A percentile compares a stretch with the other conserved stretches of the same genome.
phyloP scores from a whole-genome alignment of 2,888 invertebrate genomes.

The Mycalesis mineus region DNA sequence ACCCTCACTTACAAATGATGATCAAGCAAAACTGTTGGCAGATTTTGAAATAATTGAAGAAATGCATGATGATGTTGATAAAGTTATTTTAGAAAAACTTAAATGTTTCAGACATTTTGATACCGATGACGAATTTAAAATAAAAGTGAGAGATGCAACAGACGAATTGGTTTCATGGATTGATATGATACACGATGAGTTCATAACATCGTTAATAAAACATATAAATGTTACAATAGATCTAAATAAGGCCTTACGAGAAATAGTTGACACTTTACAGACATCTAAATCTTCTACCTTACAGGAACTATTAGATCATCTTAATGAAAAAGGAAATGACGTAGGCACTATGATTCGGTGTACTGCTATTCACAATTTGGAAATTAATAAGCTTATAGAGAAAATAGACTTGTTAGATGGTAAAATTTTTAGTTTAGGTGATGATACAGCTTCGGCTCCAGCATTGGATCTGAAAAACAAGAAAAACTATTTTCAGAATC shows the following conservation, averaged over 20 bases:
- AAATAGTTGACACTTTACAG: conserved; percentile 54
- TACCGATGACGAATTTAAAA: conserved; percentile 45
- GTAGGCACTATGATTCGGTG: conserved; percentile 52
- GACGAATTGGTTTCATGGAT: conserved; percentile 60
- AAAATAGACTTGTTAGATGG: conserved; percentile 56
- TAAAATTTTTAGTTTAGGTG: conserved; percentile 51
- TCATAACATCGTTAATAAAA: conserved; percentile 49
- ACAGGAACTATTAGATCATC: conserved; percentile 44
- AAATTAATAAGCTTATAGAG: conserved; percentile 56
- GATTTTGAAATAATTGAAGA: conserved; percentile 67
- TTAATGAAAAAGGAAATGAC: conserved; percentile 50
- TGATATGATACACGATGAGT: conserved; percentile 58
- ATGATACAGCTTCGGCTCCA: conserved; percentile 52
- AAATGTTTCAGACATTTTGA: conserved; percentile 48
- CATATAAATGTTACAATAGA: conserved; percentile 44
- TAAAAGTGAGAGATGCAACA: conserved; percentile 40
- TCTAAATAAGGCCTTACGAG: conserved; percentile 57
- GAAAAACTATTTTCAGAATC: conserved; percentile 54
- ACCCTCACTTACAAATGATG: conserved; percentile 39
- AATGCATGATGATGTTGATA: conserved; percentile 57
- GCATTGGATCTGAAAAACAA: conserved; percentile 53
- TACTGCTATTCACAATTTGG: conserved; percentile 50
- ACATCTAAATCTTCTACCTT: conserved; percentile 38
- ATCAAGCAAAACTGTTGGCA: conserved; percentile 45
- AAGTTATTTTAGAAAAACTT: conserved; percentile 46